Evolutionary conservation across 2,888 invertebrate genomes (phyloP), one percentile per base, ranked within the genome.

Genomic region (Fissipunctia ypsillon): DNA sequence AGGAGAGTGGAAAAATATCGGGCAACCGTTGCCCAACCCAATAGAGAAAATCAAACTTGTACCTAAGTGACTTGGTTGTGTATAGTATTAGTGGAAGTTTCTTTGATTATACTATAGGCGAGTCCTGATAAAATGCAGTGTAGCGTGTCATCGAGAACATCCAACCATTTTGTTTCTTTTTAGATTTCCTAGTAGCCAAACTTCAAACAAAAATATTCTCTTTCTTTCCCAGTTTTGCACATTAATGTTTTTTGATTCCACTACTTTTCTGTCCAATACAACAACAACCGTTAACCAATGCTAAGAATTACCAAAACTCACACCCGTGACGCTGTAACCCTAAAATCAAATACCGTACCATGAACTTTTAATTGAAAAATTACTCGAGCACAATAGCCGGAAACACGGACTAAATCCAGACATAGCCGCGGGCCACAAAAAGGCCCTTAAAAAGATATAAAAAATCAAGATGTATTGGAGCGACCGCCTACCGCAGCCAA

Each of bases 401-500:
- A 96, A 94, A 92, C 90, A 92, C 92, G 93, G 92, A 83, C 91
- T 92, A 91, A 93, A 93, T 91, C 91, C 93, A 94, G 93, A 92
- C 92, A 88, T 90, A 88, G 92, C 92, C 91, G 89, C 91, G 85
- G 90, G 91, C 90, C 90, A 93, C 93, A 92, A 94, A 95, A 94
- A 93, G 90, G 86, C 86, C 90, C 89, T 88, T 90, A 91, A 92
- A 93, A 93, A 91, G 90, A 89, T 87, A 90, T 90, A 93, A 93
- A 95, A 95, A 94, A 91, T 84, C 89, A 87, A 90, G 90, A 89
- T 92, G 91, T 94, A 94, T 92, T 92, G 91, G 92, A 94, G 92
- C 94, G 93, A 93, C 96, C 96, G 96, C 96, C 96, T 96, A 96
- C 96, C 96, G 95, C 95, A 95, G 95, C 92, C 95, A 95, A 94